These are phyloP conservation scores for Drosophila hydei DNA, from an alignment of 1,140 invertebrate species.

Conservation along the genomic window DNA sequence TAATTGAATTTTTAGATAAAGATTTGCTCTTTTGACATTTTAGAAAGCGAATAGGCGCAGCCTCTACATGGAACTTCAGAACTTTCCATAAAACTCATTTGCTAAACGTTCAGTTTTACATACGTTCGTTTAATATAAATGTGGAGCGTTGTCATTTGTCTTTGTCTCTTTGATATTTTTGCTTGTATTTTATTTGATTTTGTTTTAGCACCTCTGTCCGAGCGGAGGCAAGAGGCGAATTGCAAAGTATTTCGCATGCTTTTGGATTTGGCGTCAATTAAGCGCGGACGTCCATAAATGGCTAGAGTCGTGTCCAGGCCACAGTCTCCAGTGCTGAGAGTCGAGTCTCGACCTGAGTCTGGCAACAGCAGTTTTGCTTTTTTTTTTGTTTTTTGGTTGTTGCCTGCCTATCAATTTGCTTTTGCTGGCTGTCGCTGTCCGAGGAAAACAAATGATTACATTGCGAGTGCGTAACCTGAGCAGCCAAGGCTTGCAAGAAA, in stretches of 20 bases:
- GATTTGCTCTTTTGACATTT: not conserved
- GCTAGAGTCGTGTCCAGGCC: slow-evolving; percentile 23
- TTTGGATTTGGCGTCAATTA: slow-evolving; percentile 72
- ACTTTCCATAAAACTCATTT: not conserved
- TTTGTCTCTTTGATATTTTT: slow-evolving; percentile 39
- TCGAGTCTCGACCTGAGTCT: slow-evolving; percentile 17
- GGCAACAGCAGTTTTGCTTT: too few species aligned
- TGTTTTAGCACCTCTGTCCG: slow-evolving; percentile 57
- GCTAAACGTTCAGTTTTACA: slow-evolving; percentile 37
- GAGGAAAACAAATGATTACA: slow-evolving; percentile 75
- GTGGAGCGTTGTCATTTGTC: slow-evolving; percentile 61
- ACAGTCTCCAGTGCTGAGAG: not conserved
- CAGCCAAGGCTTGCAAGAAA: slow-evolving; percentile 37
- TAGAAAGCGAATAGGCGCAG: slow-evolving; percentile 4
- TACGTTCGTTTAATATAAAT: slow-evolving; percentile 63
- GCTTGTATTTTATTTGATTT: slow-evolving; percentile 38
- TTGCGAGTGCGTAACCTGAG: slow-evolving; percentile 76
- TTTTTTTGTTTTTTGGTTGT: too few species aligned
- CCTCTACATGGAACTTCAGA: not conserved
- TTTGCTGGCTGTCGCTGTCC: slow-evolving; percentile 61
- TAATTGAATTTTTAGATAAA: slow-evolving; percentile 36
- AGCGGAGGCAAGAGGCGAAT: slow-evolving; percentile 42
- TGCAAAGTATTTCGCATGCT: slow-evolving; percentile 75
- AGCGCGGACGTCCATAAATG: slow-evolving; percentile 79
- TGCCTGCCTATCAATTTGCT: slow-evolving; percentile 75